These are phyloP conservation scores for Gadopsis marmoratus DNA, from an alignment of 2,797 vertebrate species.

Conservation along the genomic window DNA sequence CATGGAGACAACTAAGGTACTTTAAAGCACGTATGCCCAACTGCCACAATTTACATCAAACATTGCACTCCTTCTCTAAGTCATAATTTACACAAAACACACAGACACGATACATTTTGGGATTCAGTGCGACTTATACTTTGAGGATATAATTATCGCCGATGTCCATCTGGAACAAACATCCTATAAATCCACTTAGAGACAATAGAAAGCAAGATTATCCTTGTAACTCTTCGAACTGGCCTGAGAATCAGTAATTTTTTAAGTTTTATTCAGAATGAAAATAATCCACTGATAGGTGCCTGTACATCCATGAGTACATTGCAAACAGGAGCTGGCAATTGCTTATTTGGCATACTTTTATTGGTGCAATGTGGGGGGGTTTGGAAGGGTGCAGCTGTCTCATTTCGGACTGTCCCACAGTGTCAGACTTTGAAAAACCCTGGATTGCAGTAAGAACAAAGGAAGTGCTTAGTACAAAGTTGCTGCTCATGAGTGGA, in stretches of 20 bases:
- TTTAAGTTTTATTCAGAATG: background rate
- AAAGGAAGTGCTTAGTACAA: background rate
- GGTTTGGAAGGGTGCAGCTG: background rate
- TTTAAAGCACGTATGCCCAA: background rate
- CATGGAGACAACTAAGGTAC: background rate
- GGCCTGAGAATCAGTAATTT: background rate
- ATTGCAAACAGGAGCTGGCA: background rate
- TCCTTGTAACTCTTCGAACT: background rate
- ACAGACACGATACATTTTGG: slow-evolving; percentile 6
- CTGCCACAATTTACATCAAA: too few relatives aligned
- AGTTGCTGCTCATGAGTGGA: background rate
- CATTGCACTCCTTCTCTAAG: background rate
- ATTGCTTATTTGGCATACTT: background rate
- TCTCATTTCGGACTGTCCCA: background rate
- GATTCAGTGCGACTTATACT: background rate
- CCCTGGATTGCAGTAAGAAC: background rate
- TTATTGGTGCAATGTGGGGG: background rate
- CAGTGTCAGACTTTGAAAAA: background rate
- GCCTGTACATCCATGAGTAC: background rate
- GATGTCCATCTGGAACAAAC: background rate
- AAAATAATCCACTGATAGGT: too few relatives aligned
- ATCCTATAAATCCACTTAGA: background rate
- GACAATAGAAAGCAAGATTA: background rate
- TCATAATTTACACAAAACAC: background rate
- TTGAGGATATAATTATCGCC: background rate